These are phyloP conservation scores for Patagioenas fasciata DNA, from an alignment of 2,113 vertebrate species.

Conservation along the genomic window DNA sequence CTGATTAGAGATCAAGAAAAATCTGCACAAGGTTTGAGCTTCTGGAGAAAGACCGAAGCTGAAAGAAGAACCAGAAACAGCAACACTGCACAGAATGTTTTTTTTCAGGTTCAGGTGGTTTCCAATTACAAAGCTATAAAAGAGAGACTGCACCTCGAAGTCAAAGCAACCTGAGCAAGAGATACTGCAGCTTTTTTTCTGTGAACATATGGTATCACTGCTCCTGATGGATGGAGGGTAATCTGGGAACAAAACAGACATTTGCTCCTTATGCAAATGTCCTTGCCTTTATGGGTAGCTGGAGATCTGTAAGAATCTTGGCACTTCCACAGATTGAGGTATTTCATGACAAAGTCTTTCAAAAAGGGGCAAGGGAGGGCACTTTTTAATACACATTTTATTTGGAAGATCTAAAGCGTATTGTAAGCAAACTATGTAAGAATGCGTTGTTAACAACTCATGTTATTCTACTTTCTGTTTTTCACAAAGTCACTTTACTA, in stretches of 20 bases:
- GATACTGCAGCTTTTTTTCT: conserved; percentile 29
- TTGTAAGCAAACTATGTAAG: not conserved
- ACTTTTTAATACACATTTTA: not conserved
- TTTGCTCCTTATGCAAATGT: conserved; percentile 63
- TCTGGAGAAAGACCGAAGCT: not conserved
- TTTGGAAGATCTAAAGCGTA: not conserved
- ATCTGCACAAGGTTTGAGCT: not conserved
- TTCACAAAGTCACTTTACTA: not conserved
- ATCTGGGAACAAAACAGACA: conserved; percentile 63
- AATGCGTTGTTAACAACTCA: not conserved
- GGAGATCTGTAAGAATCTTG: conserved; percentile 62
- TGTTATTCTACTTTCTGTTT: not conserved
- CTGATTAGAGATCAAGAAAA: not conserved
- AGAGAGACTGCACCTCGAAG: conserved; percentile 12
- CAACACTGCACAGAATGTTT: not conserved
- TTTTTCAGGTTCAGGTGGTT: conserved; percentile 26
- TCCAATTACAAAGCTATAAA: conserved; percentile 52
- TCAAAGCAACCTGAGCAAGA: conserved; percentile 62
- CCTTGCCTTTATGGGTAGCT: conserved; percentile 33
- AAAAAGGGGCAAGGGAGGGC: not conserved
- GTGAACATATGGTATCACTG: conserved; percentile 61
- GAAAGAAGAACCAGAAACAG: not conserved
- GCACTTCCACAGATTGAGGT: not conserved
- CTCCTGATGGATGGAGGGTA: conserved; percentile 53
- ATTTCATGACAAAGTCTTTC: not conserved